Evolutionary conservation across 2,113 vertebrate genomes (phyloP), one percentile per base, ranked within the genome.

Genomic region (Scartelaos histophorus): DNA sequence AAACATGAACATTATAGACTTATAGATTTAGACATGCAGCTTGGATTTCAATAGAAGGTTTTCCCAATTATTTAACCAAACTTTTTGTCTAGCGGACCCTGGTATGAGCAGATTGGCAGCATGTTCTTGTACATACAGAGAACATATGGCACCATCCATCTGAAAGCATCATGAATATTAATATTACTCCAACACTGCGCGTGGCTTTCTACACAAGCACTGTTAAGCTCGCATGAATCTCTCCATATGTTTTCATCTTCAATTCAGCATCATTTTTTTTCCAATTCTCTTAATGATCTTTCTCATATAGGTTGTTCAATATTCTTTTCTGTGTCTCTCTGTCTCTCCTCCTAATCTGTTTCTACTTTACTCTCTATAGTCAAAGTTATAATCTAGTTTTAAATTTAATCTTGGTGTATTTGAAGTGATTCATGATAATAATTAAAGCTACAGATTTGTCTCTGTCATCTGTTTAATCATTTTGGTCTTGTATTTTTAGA

Each of bases 121-220:
- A 56, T 69, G 60, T 70, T 75, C 51, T 69, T 73, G 46, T 65
- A 62, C 81, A 81, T 74, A 68, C 65, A 47, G 43, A 38, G 82
- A 85, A 86, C 84, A 87, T 79, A 89, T 77, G 86, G 86, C 70
- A 71, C 66, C 22, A 85, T 78, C 53, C 70, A 71, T 77, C 75
- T 46, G 72, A 49, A 66, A 71, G 57, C 61, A 67, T 71, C 80
- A 71, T 79, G 85, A 87, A 90, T 92, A 88, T 77, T 87, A 87
- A 86, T 84, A 68, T 61, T 69, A 11, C 71, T 75, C 62, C 58
- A 78, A 60, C 38, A 69, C 65, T 73, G 74, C 85, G 73, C 73
- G 61, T 73, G 51, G 62, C 29, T 57, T 69, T 53, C 66, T 81
- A 67, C 54, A 49, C 45, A 78, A 57, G 79, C 60, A 65, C 68